These are phyloP conservation scores for Ciconia maguari DNA, from an alignment of 2,113 vertebrate genomes.

Conservation along the genomic window DNA sequence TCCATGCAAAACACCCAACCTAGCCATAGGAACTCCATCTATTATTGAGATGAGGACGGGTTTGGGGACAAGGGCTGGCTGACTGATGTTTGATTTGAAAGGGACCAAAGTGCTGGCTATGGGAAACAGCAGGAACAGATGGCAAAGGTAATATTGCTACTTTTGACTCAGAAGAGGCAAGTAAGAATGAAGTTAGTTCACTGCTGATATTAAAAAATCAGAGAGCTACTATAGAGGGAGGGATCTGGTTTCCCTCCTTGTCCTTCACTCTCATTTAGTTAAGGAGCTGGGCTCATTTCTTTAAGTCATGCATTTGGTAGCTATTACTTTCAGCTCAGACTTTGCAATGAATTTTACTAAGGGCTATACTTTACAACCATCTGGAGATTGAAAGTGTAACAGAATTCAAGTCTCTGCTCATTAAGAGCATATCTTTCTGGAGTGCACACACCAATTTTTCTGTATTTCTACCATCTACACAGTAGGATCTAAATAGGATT, in stretches of 20 bases:
- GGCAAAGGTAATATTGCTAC: not conserved
- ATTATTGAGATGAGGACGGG: not conserved
- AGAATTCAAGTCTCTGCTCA: not conserved
- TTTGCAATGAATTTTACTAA: not conserved
- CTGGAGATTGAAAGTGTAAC: not conserved
- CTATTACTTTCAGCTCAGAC: not conserved
- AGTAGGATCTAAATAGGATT: not conserved
- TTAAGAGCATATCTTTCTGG: not conserved
- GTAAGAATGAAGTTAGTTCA: not conserved
- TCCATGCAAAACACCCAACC: not conserved
- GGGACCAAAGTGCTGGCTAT: not conserved
- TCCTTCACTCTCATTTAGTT: not conserved
- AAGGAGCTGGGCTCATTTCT: not conserved
- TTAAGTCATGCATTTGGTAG: not conserved
- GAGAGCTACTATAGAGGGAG: not conserved
- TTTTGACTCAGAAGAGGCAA: not conserved
- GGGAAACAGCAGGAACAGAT: not conserved
- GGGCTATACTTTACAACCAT: not conserved
- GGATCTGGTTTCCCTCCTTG: not conserved
- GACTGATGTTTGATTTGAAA: not conserved
- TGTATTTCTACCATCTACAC: not conserved
- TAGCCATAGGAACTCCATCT: not conserved
- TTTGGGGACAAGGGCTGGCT: not conserved
- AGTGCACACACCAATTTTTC: not conserved
- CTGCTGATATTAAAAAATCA: not conserved